Base-by-base conservation (phyloP, 2,113 vertebrate genomes). In the Hypocryptadius cinnamomeus region DNA sequence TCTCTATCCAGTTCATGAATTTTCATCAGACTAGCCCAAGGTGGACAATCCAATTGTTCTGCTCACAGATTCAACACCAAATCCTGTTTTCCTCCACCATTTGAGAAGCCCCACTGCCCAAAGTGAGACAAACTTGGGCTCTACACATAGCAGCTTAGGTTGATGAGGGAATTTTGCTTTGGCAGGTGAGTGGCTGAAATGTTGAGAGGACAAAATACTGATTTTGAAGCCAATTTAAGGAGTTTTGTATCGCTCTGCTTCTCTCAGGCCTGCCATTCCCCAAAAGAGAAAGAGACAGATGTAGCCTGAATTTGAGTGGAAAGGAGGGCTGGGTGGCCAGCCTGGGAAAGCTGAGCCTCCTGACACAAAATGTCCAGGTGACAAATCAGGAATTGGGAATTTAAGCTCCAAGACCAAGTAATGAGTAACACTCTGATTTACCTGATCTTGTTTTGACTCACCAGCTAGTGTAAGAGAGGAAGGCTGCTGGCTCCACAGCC, bases 371-470 rank as follows among this genome's bases (percentile, higher is more conserved):
- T 4, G 13, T 57, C 78, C 65, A 44, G 15, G 27, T 39, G 57
- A 91, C 3, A 2, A 63, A 71, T 23, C 40, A 44, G 53, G 27
- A 87, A 64, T 24, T 74, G 60, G 40, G 56, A 80, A 71, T 71
- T 80, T 60, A 56, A 88, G 65, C 66, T 87, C 51, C 54, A 56
- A 33, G 39, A 65, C 7, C 19, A 23, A 47, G 35, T 66, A 33
- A 73, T 10, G 54, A 85, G 40, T 60, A 87, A 60, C 0, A 0
- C 20, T 45, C 21, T 31, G 51, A 66, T 40, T 72, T 59, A 39
- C 53, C 45, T 74, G 20, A n/a, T 74, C 51, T 63, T 77, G 17
- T 78, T 93, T 92, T 82, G 68, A 54, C 71, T 90, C 51, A 59
- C 47, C 60, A 92, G 37, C 84, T 79, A 61, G 61, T 61, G 25